Evolutionary conservation across 2,113 vertebrate species (phyloP).

Genomic region (cat (Felis catus)): F.catus_Fca126_mat1.0 CM031412.1:123457501-123458000

Average conservation of each 20-base stretch:
- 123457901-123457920: background rate
- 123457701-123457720: background rate
- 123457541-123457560: background rate
- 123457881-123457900: background rate
- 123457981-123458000: background rate
- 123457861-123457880: background rate
- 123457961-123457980: background rate
- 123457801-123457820: background rate
- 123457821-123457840: background rate
- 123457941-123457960: background rate
- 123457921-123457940: background rate
- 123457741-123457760: background rate
- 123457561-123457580: background rate
- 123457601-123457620: background rate
- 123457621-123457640: background rate
- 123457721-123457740: background rate
- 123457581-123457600: conserved; percentile 14
- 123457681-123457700: background rate
- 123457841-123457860: background rate
- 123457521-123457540: background rate
- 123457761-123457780: background rate
- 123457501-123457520: background rate
- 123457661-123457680: background rate
- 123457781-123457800: background rate
- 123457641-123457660: background rate